Base-by-base conservation (phyloP, 2,888 invertebrate species). In the Sinopyrophorus schimmeli region DNA sequence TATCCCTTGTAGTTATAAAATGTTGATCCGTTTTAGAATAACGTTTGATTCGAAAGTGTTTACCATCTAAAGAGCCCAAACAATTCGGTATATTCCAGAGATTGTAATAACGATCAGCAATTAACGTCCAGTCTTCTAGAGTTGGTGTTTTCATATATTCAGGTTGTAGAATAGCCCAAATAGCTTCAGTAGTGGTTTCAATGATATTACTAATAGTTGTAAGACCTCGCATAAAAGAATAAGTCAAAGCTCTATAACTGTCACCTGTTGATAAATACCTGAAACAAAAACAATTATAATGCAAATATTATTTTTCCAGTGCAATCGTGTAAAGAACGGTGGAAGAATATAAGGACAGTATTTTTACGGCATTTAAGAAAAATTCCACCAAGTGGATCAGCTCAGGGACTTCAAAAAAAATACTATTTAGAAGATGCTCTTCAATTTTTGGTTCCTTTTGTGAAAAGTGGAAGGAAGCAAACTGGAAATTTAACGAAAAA, bases 51-150 rank as follows among this genome's bases (percentile, higher is more conserved):
- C 14, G 48, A 17, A 59, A 27, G 30, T 60, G 57, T 31, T 60
- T 59, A n/a, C 58, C 60, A 9, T 57, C 54, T 9, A 34, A 10
- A 20, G 18, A 9, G 3, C 34, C 55, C 4, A 57, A 5, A 26
- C 57, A 54, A 39, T 57, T 48, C 4, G 57, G 55, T 18, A 55
- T 41, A 30, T 57, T 50, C 59, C 59, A 60, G 10, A 34, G 20
- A 14, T 9, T 14, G 17, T 32, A 20, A 14, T 9, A 38, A 12
- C 26, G 54, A 28, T 44, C 28, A 23, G 55, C 44, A 17, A 53
- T 37, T 27, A n/a, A 15, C 16, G 39, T 23, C 55, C 55, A 59
- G 38, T 46, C 42, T 27, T 41, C 28, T 28, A 27, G 18, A 35
- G 34, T 39, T 20, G 27, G 42, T 38, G 9, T 20, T 9, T 17